Evolutionary conservation across 2,888 invertebrate genomes (phyloP), one percentile per base, ranked within the genome.

Genomic region (Polyommatus iphigenia): DNA sequence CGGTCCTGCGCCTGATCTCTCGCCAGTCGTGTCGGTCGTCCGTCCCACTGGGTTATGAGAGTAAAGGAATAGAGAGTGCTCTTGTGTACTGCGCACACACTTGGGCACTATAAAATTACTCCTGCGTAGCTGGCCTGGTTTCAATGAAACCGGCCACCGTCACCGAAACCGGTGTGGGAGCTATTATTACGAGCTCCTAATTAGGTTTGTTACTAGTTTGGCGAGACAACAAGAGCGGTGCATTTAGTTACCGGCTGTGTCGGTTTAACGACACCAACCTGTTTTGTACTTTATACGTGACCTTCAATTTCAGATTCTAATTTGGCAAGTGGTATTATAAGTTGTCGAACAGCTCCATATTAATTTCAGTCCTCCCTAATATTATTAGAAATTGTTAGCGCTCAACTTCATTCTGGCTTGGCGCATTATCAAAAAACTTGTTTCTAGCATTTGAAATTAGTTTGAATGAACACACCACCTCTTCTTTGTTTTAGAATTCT

Each of bases 171-270:
- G n/a, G n/a, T n/a, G n/a, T n/a, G n/a, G n/a, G n/a, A n/a, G n/a
- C n/a, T n/a, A n/a, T n/a, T n/a, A n/a, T n/a, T 15, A 18, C 15
- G 29, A 6, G 67, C 15, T 29, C 29, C 67, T 32, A 67, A 67
- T 32, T 32, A 67, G 3, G 67, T 67, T 67, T 29, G 29, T 67
- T 32, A 67, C 67, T 67, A 67, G 67, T 67, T 67, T 24, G 62
- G 59, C 62, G 13, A 67, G 20, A 13, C 29, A 32, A 67, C 62
- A 20, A 67, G 13, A 15, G 67, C 6, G 67, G 67, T 67, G 29
- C 29, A 67, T 67, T 50, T 7, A 29, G 29, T 67, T 29, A 29
- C 4, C 15, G 67, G 20, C 67, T 29, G 67, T 67, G 67, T 67
- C 29, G 24, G 67, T 29, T 67, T 13, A 13, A 59, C 10, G 59